These are phyloP conservation scores for Acrocephalus arundinaceus DNA, from an alignment of 2,113 vertebrate genomes.

Conservation along the genomic window DNA sequence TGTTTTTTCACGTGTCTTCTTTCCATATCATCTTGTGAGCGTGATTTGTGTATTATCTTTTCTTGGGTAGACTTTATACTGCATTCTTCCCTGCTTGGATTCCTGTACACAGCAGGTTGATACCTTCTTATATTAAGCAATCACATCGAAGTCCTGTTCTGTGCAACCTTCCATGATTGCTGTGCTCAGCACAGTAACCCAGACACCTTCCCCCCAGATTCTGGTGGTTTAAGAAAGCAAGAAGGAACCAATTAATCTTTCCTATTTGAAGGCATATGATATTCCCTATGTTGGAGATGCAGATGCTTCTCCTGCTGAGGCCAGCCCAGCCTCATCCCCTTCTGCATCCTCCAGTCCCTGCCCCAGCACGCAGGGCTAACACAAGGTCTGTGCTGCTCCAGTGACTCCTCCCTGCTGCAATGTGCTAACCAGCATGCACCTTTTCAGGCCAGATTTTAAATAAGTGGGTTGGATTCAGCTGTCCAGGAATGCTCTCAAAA, in stretches of 20 bases:
- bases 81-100: background rate
- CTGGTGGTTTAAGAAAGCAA: background rate
- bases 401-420: background rate
- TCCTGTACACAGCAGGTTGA: background rate
- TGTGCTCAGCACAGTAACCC: background rate
- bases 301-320: background rate
- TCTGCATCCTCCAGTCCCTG: background rate
- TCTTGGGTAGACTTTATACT: background rate
- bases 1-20: background rate
- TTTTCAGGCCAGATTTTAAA: background rate
- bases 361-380: background rate
- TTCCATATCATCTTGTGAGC: background rate
- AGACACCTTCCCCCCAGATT: background rate
- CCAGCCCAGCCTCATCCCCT: background rate
- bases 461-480: background rate
- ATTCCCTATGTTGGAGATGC: background rate
- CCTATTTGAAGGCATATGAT: accelerated
- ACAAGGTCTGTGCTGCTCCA: background rate
- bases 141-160: background rate
- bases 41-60: background rate
- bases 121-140: background rate
- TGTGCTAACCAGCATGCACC: background rate
- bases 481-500: background rate
- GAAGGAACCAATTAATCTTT: background rate
- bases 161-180: background rate